Evolutionary conservation across 64 coral and sea anemone species (phyloP).

Genomic region (Montipora cactus): DNA sequence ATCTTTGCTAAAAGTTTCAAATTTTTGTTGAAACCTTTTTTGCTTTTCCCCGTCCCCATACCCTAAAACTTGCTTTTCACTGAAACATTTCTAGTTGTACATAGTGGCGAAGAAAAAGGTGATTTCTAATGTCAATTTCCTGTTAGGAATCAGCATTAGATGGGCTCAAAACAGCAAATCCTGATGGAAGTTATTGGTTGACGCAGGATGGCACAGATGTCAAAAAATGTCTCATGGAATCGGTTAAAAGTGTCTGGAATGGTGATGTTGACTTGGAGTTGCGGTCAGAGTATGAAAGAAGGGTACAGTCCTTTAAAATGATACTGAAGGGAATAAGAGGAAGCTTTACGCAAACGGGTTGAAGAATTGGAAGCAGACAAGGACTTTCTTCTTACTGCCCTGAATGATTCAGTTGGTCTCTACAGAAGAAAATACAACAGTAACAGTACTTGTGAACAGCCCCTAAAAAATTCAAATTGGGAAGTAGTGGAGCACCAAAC

Average conservation of each 20-base stretch:
- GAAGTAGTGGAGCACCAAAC: slow-evolving; percentile 62
- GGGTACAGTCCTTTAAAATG: neutral
- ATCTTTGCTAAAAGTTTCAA: neutral
- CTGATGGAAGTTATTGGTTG: slow-evolving; percentile 52
- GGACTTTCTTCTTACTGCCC: slow-evolving; percentile 18
- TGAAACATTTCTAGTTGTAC: too few relatives aligned
- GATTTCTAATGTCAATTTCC: too few relatives aligned
- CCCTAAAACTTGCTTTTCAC: too few relatives aligned
- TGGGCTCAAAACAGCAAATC: slow-evolving; percentile 32
- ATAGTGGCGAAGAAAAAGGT: too few relatives aligned
- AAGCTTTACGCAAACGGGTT: neutral
- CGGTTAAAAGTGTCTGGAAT: slow-evolving; percentile 50
- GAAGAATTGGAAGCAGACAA: neutral
- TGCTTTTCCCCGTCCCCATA: too few relatives aligned
- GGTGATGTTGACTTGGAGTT: slow-evolving; percentile 52
- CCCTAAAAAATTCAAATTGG: slow-evolving; percentile 68
- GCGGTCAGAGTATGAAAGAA: slow-evolving; percentile 36
- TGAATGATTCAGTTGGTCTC: neutral
- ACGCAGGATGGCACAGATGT: slow-evolving; percentile 69
- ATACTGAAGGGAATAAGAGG: neutral
- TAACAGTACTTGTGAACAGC: slow-evolving; percentile 13
- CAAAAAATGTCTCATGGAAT: slow-evolving; percentile 62
- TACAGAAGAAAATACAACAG: slow-evolving; percentile 50
- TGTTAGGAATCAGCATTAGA: slow-evolving; percentile 51
- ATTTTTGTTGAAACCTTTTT: too few relatives aligned